Evolutionary conservation across 2,113 vertebrate genomes (phyloP), one percentile per base, ranked within the genome.

Genomic region (Embiotoca jacksoni): DNA sequence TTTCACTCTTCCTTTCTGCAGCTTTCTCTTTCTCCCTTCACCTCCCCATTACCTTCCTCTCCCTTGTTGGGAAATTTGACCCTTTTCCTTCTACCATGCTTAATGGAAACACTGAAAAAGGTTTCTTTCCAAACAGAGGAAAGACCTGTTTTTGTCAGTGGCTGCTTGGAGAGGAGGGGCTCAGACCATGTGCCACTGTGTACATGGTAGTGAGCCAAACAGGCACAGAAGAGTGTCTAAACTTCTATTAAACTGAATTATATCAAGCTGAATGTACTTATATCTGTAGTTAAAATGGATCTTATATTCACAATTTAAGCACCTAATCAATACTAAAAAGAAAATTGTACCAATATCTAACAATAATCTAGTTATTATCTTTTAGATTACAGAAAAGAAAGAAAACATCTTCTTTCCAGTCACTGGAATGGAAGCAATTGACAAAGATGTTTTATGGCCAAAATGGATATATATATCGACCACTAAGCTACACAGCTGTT

Each of bases 41-140:
- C 11, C 15, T 75, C 46, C 36, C 7, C 30, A 39, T 66, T 36
- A 58, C n/a, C 41, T 35, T 75, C 55, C 52, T 75, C 14, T 72
- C 9, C 5, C 65, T 81, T 61, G 87, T 56, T 82, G 62, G 50
- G 76, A 80, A 84, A 89, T 86, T 56, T 44, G 73, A 83, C 55
- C 56, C 39, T 30, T 55, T 57, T 82, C 67, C 23, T 85, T 49
- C 67, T 76, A 37, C 56, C 61, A 52, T 68, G 55, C 76, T 46
- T 80, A 41, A 78, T 30, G 54, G 65, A 36, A 74, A 72, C 61
- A 58, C 46, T 75, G 52, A 75, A 67, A 75, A 81, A 68, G 61
- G 57, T 37, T 78, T 14, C 23, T 54, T 44, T 76, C 1, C 61
- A 72, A 79, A 73, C 54, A 64, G 15, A 72, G 66, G 49, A 63